Percentiles rank a stretch among this genome's conserved stretches.
Evolutionary conservation across 2,888 invertebrate species (phyloP).

Genomic region (Microplitis manilae): DNA sequence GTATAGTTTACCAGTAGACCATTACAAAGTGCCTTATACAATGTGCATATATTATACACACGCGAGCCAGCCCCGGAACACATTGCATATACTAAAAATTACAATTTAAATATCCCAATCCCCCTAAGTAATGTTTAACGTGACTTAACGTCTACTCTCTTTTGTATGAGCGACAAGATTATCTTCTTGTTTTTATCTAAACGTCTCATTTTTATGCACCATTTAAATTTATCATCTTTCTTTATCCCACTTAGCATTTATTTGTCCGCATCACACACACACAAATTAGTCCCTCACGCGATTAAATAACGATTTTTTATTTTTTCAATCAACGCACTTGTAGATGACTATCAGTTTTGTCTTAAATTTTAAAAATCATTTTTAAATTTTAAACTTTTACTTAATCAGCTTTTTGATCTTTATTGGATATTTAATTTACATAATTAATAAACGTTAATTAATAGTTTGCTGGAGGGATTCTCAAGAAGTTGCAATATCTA

Average conservation of each 20-base stretch:
- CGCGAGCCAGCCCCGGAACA: conserved; percentile 53
- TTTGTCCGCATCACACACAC: neutral
- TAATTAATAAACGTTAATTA: too few species aligned
- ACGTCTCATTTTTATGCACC: conserved; percentile 70
- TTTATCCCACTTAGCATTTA: conserved; percentile 10
- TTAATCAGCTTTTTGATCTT: too few species aligned
- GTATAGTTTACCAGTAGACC: conserved; percentile 36
- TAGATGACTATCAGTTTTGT: too few species aligned
- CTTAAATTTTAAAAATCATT: too few species aligned
- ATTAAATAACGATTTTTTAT: neutral
- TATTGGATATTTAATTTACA: too few species aligned
- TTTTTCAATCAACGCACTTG: neutral
- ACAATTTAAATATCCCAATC: conserved; percentile 66
- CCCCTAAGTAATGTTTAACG: conserved; percentile 52
- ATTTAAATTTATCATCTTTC: conserved; percentile 63
- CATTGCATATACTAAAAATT: conserved; percentile 63
- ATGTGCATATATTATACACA: conserved; percentile 69
- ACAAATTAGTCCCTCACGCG: conserved; percentile 11
- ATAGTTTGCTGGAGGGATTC: neutral
- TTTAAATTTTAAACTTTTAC: too few species aligned
- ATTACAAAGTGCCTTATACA: conserved; percentile 60
- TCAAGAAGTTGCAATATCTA: neutral
- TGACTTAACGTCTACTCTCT: conserved; percentile 47
- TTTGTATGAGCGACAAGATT: conserved; percentile 48
- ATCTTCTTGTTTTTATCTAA: conserved; percentile 69